Evolutionary conservation across 2,888 invertebrate genomes (phyloP).

Genomic region (Melipona bicolor): DNA sequence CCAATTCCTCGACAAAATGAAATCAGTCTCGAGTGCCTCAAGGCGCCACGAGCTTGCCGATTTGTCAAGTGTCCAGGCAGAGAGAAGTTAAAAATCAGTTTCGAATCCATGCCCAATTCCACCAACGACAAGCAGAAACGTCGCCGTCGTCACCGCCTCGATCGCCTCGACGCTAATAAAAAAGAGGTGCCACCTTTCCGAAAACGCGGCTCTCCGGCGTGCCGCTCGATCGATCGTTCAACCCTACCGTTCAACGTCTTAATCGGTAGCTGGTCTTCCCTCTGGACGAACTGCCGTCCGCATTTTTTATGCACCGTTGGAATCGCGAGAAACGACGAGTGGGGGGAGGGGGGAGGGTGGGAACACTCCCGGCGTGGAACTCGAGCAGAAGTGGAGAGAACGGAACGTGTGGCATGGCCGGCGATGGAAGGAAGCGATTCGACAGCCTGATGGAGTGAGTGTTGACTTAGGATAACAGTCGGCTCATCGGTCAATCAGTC

Average conservation of each 20-base stretch:
- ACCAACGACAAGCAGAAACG: too few species aligned
- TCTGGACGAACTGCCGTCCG: background rate
- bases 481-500: slow-evolving; percentile 84
- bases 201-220: background rate
- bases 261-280: slow-evolving; percentile 14
- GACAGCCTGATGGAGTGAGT: slow-evolving; percentile 82
- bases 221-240: background rate
- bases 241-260: slow-evolving; percentile 15
- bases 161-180: background rate
- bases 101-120: too few species aligned
- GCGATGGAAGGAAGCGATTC: slow-evolving; percentile 69
- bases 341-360: background rate
- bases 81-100: too few species aligned
- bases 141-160: too few species aligned
- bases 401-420: slow-evolving; percentile 53
- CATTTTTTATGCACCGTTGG: slow-evolving; percentile 42
- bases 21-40: too few species aligned
- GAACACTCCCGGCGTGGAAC: too few species aligned
- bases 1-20: too few species aligned
- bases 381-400: background rate
- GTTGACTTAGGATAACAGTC: slow-evolving; percentile 84
- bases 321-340: slow-evolving; percentile 23
- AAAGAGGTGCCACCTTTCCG: background rate
- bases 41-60: too few species aligned
- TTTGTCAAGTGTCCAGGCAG: too few species aligned